A percentile compares a stretch with the other conserved stretches of the same genome.
These are phyloP conservation scores for Nycticebus coucang DNA, from an alignment of 2,113 vertebrate genomes.

Conservation along the genomic window DNA sequence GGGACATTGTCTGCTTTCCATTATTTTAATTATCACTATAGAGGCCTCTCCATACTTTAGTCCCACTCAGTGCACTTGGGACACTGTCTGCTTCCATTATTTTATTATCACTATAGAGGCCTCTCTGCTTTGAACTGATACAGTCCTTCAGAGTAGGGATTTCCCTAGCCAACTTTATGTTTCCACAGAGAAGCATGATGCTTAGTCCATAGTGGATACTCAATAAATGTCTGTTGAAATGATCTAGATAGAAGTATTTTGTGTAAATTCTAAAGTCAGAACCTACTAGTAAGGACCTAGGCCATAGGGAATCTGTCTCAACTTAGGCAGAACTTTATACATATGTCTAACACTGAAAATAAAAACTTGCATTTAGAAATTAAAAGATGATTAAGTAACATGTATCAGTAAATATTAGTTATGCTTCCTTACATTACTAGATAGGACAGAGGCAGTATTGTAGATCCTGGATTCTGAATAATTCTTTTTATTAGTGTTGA, in stretches of 20 bases:
- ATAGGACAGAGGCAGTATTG: background rate
- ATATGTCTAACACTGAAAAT: background rate
- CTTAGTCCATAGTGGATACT: background rate
- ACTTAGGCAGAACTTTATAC: background rate
- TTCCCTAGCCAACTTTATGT: background rate
- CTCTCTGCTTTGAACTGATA: background rate
- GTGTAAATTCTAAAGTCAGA: background rate
- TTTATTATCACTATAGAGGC: background rate
- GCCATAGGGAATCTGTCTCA: background rate
- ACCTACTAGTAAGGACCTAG: background rate
- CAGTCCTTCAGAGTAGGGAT: background rate
- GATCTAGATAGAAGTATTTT: background rate
- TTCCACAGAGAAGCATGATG: background rate
- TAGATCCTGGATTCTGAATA: background rate
- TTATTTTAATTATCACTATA: background rate
- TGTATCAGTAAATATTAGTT: background rate
- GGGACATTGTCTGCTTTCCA: background rate
- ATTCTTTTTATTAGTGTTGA: background rate
- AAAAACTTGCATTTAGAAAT: background rate
- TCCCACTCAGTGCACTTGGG: background rate
- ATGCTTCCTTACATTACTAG: background rate
- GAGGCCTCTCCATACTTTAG: background rate
- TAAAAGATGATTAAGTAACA: background rate
- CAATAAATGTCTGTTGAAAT: background rate
- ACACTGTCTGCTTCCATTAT: background rate